These are phyloP conservation scores for Zosterops lateralis DNA, from an alignment of 2,113 vertebrate species.

Conservation along the genomic window DNA sequence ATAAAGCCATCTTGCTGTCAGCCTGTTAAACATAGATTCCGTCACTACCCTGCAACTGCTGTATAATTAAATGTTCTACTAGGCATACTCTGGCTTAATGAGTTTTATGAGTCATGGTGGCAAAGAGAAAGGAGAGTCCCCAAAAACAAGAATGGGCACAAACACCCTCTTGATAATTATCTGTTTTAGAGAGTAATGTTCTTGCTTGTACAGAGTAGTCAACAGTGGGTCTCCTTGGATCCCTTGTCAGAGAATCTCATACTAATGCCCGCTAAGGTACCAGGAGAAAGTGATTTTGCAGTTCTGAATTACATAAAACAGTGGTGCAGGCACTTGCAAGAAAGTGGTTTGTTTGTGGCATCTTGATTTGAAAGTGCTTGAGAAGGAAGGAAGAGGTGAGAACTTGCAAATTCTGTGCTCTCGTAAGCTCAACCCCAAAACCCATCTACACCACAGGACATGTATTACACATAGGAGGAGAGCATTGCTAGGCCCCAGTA, in stretches of 20 bases:
- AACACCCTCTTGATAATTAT: constrained; percentile 11
- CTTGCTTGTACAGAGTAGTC: neutral
- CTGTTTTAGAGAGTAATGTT: neutral
- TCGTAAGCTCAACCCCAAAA: neutral
- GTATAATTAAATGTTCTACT: constrained; percentile 53
- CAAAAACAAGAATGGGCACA: constrained; percentile 28
- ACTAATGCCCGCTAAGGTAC: neutral
- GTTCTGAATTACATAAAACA: neutral
- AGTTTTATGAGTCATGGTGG: constrained; percentile 50
- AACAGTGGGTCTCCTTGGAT: neutral
- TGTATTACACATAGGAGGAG: neutral
- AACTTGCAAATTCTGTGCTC: neutral
- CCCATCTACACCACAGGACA: neutral
- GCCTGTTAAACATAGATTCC: constrained; percentile 29
- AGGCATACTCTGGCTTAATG: constrained; percentile 10
- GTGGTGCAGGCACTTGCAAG: neutral
- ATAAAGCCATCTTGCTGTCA: constrained; percentile 21
- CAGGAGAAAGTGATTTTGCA: neutral
- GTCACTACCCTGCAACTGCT: neutral
- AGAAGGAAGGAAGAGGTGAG: constrained; percentile 46
- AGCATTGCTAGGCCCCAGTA: neutral
- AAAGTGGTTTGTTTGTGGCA: neutral
- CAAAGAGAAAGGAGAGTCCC: constrained; percentile 25
- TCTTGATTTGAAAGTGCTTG: neutral
- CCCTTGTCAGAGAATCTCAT: neutral